Evolutionary conservation across 2,888 invertebrate genomes (phyloP).

Genomic region (Acholoe squamosa): DNA sequence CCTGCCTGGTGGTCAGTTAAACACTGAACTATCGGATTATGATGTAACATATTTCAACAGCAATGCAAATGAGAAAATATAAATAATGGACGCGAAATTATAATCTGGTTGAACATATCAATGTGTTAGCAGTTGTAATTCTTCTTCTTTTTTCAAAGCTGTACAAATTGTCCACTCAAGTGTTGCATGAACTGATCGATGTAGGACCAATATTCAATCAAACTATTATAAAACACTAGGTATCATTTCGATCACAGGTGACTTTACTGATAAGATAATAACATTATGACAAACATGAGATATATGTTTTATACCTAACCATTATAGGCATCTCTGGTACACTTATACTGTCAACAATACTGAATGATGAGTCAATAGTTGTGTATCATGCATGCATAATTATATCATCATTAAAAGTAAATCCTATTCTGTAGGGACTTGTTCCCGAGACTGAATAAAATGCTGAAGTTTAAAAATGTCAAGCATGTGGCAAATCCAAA

Average conservation of each 20-base stretch:
- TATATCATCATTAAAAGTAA: neutral
- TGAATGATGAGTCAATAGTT: neutral
- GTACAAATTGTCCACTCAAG: constrained; percentile 16
- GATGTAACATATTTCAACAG: neutral
- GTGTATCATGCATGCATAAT: neutral
- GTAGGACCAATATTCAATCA: neutral
- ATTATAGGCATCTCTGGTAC: constrained; percentile 5
- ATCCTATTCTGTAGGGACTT: neutral
- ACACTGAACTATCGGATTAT: neutral
- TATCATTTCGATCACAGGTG: constrained; percentile 1
- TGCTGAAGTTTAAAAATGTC: neutral
- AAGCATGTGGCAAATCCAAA: no score
- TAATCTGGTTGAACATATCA: neutral
- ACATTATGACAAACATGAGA: constrained; percentile 21
- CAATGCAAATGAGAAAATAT: neutral
- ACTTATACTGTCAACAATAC: neutral
- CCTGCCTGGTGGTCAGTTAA: neutral
- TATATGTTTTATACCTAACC: neutral
- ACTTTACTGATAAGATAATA: neutral
- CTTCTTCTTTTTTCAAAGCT: neutral
- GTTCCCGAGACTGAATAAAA: neutral
- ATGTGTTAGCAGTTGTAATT: neutral
- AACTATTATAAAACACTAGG: neutral
- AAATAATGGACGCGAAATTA: neutral
- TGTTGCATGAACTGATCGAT: neutral